phyloP scores from a whole-genome alignment of 2,797 vertebrate genomes.

The Clamator glandarius region DNA sequence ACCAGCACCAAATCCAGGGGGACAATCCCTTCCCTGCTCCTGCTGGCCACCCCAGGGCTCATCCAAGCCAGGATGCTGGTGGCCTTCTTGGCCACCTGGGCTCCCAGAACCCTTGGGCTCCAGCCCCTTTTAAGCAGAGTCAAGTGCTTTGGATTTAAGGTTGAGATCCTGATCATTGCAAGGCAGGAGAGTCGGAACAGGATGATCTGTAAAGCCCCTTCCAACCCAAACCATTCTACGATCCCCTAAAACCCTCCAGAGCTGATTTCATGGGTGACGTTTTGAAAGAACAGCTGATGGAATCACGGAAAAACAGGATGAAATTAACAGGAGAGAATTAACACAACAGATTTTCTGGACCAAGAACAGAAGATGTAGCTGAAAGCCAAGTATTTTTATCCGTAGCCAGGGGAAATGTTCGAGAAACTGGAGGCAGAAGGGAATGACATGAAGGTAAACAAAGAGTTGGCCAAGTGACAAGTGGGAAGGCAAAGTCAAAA shows the following conservation, averaged over 20 bases:
- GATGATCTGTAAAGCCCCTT: too few relatives aligned
- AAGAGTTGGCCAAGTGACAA: slow-evolving; percentile 36
- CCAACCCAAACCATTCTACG: too few relatives aligned
- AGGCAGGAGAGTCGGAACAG: too few relatives aligned
- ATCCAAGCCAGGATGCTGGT: too few relatives aligned
- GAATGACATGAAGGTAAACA: slow-evolving; percentile 50
- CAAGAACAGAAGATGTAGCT: neutral
- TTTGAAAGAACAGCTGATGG: neutral
- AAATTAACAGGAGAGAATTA: neutral
- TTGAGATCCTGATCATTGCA: neutral
- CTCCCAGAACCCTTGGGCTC: too few relatives aligned
- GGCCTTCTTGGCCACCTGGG: too few relatives aligned
- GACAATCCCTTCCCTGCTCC: too few relatives aligned
- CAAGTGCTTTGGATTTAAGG: neutral
- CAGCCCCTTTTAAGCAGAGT: neutral
- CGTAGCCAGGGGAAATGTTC: slow-evolving; percentile 22
- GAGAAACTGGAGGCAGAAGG: neutral
- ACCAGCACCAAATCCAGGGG: too few relatives aligned
- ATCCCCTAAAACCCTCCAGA: neutral
- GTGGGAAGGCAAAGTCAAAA: neutral
- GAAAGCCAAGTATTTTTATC: slow-evolving; percentile 26
- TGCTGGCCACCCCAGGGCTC: too few relatives aligned
- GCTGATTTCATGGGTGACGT: neutral
- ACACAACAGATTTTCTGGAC: neutral
- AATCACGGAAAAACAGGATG: neutral